Base-by-base conservation (phyloP, 2,888 invertebrate genomes). In the Tetranychus truncatus region DNA sequence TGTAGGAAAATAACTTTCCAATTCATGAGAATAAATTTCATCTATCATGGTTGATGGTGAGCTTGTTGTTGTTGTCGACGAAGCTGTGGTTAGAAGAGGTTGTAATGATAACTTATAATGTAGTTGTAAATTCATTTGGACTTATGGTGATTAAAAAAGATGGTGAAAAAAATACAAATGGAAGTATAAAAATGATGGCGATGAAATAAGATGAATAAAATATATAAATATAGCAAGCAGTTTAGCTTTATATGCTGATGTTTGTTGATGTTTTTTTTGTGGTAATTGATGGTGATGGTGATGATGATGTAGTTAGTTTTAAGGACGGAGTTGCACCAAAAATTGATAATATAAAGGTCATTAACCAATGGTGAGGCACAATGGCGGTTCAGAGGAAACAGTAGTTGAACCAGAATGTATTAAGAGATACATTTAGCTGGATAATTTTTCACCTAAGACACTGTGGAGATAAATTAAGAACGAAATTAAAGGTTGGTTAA, bases 401-500 rank as follows among this genome's bases (percentile, higher is more conserved):
- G 55, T 55, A 55, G 55, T 9, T 15, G 55, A 55, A 55, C 9
- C 55, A 55, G 15, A 55, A 15, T 15, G 55, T 55, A 55, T 9
- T 55, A 55, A 9, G 11, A 55, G 15, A 55, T 55, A 55, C 55
- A 55, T 55, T 55, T 15, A 55, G 55, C 15, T 55, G 55, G 15
- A 55, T 55, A 55, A 15, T 55, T 55, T 55, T 55, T 9, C 15
- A 55, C 55, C 55, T 55, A 55, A 55, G 55, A 69, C 69, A 69
- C 69, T 69, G 24, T 20, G 21, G 21, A 24, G 69, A 20, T 69
- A 69, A 69, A 69, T 24, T 69, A 24, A 20, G 69, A 24, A 69
- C 69, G 21, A 69, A 24, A 24, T 69, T 69, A 69, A n/a, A 20
- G 21, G 69, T n/a, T 24, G 24, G 69, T 69, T 55, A 55, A 55